phyloP scores from a whole-genome alignment of 2,113 vertebrate species.

The Psittacula cyanocephala region DNA sequence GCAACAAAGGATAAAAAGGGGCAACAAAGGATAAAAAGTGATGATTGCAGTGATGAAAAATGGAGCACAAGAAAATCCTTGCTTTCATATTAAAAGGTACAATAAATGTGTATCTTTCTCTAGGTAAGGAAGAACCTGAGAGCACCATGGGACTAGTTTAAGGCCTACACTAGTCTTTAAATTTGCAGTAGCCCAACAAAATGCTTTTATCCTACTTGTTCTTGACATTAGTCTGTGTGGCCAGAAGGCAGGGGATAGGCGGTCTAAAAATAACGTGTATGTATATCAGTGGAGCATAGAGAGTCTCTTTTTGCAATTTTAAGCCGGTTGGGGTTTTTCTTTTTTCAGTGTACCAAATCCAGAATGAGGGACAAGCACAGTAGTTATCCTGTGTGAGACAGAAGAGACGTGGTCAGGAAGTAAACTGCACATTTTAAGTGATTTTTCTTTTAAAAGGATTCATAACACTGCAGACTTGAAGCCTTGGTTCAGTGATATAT shows the following conservation, averaged over 20 bases:
- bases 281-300: background rate
- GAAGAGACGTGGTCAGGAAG: background rate
- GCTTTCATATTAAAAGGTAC: background rate
- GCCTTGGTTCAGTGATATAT: background rate
- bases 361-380: background rate
- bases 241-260: background rate
- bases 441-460: background rate
- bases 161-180: background rate
- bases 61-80: background rate
- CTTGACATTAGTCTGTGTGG: background rate
- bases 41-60: background rate
- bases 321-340: background rate
- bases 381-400: accelerated
- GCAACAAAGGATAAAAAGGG: background rate
- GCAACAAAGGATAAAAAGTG: background rate
- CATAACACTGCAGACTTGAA: background rate
- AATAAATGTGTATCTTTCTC: background rate
- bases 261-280: background rate
- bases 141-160: background rate
- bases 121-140: background rate
- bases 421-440: background rate
- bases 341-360: background rate
- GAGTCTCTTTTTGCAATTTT: background rate
- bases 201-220: accelerated
- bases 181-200: background rate